Percentiles rank a stretch among this genome's conserved stretches.
These are phyloP conservation scores for Drepanosiphum platanoidis DNA, from an alignment of 2,888 invertebrate species.

Conservation along the genomic window DNA sequence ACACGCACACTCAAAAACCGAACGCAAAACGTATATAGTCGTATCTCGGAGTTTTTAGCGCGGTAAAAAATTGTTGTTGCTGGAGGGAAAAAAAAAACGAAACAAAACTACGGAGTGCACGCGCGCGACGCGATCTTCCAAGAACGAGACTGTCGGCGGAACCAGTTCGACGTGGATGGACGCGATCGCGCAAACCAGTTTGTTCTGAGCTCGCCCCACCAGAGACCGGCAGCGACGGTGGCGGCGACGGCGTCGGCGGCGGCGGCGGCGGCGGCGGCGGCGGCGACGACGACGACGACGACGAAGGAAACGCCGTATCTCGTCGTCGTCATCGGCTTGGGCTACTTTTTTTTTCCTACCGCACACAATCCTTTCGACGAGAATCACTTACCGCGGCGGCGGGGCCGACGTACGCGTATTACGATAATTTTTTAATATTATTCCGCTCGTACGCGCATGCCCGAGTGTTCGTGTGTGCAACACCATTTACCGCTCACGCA, in stretches of 20 bases:
- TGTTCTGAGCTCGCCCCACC: constrained; percentile 43
- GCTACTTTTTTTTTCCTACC: constrained; percentile 33
- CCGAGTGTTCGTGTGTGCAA: too few species aligned
- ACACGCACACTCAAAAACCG: background rate
- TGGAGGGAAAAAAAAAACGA: background rate
- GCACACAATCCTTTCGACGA: constrained; percentile 6
- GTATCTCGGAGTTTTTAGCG: too few species aligned
- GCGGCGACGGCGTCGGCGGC: too few species aligned
- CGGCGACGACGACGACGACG: too few species aligned
- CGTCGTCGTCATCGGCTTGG: too few species aligned
- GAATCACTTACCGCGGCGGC: constrained; percentile 14
- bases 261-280: too few species aligned
- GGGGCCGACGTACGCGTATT: background rate
- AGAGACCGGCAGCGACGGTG: background rate
- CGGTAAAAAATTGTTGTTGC: too few species aligned
- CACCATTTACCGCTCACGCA: too few species aligned
- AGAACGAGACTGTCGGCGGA: constrained; percentile 53
- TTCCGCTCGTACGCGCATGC: background rate
- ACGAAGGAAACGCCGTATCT: constrained; percentile 16
- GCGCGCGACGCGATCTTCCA: constrained; percentile 32
- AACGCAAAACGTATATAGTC: background rate
- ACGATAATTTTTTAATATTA: background rate
- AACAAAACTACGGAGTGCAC: constrained; percentile 10
- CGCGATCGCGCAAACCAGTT: constrained; percentile 56
- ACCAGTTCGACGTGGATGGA: constrained; percentile 42